A percentile compares a stretch with the other conserved stretches of the same genome.
phyloP scores from a whole-genome alignment of 2,888 invertebrate genomes.

The Epinotia ramella region DNA sequence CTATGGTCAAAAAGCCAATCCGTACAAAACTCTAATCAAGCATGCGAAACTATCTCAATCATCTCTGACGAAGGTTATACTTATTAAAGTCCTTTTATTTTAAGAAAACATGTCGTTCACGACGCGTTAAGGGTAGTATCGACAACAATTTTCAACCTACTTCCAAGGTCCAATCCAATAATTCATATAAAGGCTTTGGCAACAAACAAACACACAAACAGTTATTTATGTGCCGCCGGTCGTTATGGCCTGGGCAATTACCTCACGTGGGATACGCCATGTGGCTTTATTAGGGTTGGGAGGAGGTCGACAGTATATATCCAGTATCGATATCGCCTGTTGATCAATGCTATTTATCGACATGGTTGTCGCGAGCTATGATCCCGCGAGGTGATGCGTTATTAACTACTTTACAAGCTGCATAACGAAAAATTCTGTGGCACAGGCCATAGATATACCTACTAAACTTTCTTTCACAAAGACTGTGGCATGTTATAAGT shows the following conservation, averaged over 20 bases:
- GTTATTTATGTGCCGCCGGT: conserved; percentile 44
- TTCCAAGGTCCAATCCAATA: conserved; percentile 33
- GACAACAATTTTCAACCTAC: conserved; percentile 8
- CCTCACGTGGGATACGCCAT: conserved; percentile 46
- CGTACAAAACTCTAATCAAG: no score
- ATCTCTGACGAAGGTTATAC: no score
- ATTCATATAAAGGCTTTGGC: conserved; percentile 37
- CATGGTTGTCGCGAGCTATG: neutral
- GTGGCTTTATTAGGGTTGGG: conserved; percentile 41
- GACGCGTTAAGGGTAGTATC: neutral
- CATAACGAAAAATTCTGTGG: neutral
- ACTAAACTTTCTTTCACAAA: neutral
- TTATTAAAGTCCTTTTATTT: neutral
- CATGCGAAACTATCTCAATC: no score
- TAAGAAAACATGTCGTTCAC: neutral
- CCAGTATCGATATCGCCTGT: conserved; percentile 25
- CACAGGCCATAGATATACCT: neutral
- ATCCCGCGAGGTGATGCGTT: neutral
- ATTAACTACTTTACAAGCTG: neutral
- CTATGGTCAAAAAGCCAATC: no score
- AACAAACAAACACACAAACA: conserved; percentile 46
- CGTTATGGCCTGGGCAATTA: conserved; percentile 46
- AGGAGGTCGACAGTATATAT: conserved; percentile 1
- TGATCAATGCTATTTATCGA: conserved; percentile 23
- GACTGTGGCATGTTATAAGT: neutral